A percentile compares a stretch with the other conserved stretches of the same genome.
These are phyloP conservation scores for Adelges cooleyi DNA, from an alignment of 1,140 invertebrate genomes.

Conservation along the genomic window DNA sequence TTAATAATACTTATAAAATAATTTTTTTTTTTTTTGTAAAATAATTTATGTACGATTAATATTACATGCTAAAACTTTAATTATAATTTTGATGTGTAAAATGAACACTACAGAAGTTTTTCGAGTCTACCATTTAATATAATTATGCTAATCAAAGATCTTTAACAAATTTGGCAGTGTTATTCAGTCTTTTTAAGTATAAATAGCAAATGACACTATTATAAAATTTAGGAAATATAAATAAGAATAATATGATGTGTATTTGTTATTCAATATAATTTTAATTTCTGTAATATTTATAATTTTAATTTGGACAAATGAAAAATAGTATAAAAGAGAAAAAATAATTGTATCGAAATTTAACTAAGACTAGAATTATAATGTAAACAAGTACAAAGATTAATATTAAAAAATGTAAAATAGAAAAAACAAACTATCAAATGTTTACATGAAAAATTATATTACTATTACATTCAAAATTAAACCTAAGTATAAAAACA, in stretches of 20 bases:
- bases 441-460: no score
- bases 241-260: no score
- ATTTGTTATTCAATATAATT: no score
- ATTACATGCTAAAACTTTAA: no score
- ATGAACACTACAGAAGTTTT: conserved; percentile 11
- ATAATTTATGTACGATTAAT: no score
- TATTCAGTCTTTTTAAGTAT: conserved; percentile 25
- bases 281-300: no score
- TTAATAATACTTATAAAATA: no score
- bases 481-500: background rate
- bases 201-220: conserved; percentile 9
- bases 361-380: conserved; percentile 24
- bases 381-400: background rate
- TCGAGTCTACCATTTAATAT: conserved; percentile 8
- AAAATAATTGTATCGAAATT: background rate
- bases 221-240: background rate
- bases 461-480: background rate
- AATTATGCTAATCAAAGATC: conserved; percentile 21
- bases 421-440: background rate
- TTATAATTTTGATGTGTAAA: conserved; percentile 20
- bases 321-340: no score
- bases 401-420: background rate
- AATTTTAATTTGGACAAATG: background rate
- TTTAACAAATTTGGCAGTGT: conserved; percentile 20
- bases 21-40: no score